Evolutionary conservation across 2,888 invertebrate species (phyloP).

Genomic region (Torymus texanus): DNA sequence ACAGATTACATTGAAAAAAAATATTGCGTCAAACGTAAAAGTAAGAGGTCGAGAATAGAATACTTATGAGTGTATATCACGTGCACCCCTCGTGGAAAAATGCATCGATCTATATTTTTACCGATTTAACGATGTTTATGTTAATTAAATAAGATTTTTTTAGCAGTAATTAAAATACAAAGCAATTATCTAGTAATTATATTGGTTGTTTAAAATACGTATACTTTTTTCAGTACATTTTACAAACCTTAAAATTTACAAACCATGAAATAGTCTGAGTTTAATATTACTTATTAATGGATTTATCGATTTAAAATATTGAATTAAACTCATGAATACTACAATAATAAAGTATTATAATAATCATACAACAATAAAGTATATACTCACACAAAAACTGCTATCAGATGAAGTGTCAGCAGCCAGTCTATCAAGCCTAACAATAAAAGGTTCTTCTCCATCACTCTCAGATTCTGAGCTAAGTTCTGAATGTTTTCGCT

Average conservation of each 20-base stretch:
- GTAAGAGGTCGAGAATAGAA: neutral
- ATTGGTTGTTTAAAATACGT: too few species aligned
- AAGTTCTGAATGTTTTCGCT: conserved; percentile 63
- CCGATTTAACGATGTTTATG: neutral
- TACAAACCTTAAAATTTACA: too few species aligned
- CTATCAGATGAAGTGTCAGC: conserved; percentile 58
- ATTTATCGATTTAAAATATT: too few species aligned
- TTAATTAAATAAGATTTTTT: neutral
- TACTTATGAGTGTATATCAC: neutral
- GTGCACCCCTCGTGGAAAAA: conserved; percentile 9
- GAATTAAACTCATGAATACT: too few species aligned
- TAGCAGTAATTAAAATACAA: too few species aligned
- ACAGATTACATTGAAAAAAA: neutral
- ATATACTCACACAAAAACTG: conserved; percentile 63
- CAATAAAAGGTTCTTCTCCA: conserved; percentile 58
- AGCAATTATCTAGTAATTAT: too few species aligned
- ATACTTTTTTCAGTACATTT: too few species aligned
- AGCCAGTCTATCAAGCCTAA: conserved; percentile 62
- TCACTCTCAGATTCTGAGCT: conserved; percentile 56
- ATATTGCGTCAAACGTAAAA: neutral
- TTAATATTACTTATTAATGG: too few species aligned
- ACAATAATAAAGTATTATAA: too few species aligned
- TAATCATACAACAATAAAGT: too few species aligned
- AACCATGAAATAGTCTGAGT: too few species aligned
- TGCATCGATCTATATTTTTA: neutral